phyloP scores from a whole-genome alignment of 2,113 vertebrate genomes.

The Salminus brasiliensis region DNA sequence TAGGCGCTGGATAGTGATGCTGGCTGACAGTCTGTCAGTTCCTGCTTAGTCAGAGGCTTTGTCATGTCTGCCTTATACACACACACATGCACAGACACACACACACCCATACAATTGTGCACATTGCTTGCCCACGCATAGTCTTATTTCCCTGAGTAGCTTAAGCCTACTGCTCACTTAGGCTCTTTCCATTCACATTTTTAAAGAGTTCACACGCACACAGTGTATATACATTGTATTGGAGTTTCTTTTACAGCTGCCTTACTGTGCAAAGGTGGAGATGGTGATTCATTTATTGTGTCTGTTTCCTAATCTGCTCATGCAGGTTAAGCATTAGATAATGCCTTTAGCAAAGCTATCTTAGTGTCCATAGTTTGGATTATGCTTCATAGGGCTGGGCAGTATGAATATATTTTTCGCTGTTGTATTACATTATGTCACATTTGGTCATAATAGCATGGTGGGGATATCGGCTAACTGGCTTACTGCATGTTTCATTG shows the following conservation, averaged over 20 bases:
- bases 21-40: slow-evolving; percentile 40
- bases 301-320: not conserved
- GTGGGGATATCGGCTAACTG: too few species aligned
- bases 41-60: slow-evolving; percentile 40
- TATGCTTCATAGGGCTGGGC: too few species aligned
- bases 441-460: too few species aligned
- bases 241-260: not conserved
- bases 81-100: too few species aligned
- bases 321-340: not conserved
- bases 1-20: slow-evolving; percentile 33
- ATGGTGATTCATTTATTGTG: not conserved
- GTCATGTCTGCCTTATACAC: slow-evolving; percentile 9
- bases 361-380: not conserved
- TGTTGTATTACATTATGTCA: too few species aligned
- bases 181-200: not conserved
- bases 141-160: not conserved
- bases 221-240: too few species aligned
- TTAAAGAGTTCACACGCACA: too few species aligned
- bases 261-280: not conserved
- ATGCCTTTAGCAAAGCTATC: not conserved
- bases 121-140: slow-evolving; percentile 9
- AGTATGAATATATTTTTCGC: too few species aligned
- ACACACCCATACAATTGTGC: slow-evolving; percentile 9
- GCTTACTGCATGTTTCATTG: too few species aligned
- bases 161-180: not conserved